A percentile compares a stretch with the other conserved stretches of the same genome.
Conservation (phyloP, 1,140 invertebrate genomes). For the Scaptomyza hsui region DNA sequence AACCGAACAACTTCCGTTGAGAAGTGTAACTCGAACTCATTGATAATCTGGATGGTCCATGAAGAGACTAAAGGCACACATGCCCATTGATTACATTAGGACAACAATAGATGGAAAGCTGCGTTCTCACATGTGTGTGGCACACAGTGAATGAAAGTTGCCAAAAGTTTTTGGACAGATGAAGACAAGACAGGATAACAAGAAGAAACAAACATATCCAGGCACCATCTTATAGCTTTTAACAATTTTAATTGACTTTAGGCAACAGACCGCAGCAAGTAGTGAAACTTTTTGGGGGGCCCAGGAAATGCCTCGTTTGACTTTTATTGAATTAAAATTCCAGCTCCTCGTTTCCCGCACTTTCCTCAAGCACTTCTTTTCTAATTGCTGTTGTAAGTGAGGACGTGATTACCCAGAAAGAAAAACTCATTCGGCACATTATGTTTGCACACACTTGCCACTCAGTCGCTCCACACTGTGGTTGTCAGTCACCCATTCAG, state of each 20-base stretch:
- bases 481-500: conserved; percentile 1
- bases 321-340: conserved; percentile 80
- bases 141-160: conserved; percentile 38
- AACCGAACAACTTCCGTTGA: neutral
- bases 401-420: conserved; percentile 69
- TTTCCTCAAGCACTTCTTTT: neutral
- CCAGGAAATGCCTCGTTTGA: conserved; percentile 69
- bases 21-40: conserved; percentile 3
- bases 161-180: conserved; percentile 57
- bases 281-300: conserved; percentile 36
- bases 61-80: conserved; percentile 7
- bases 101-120: conserved; percentile 38
- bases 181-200: conserved; percentile 37
- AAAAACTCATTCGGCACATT: conserved; percentile 38
- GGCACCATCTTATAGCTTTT: conserved; percentile 18
- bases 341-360: neutral
- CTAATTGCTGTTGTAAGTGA: conserved; percentile 70
- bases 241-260: conserved; percentile 79
- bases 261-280: conserved; percentile 62
- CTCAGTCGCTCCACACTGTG: neutral
- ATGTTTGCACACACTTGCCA: conserved; percentile 25
- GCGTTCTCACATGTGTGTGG: conserved; percentile 43
- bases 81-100: conserved; percentile 71
- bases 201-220: neutral
- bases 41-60: neutral